Percentiles rank a stretch among this genome's conserved stretches.
Evolutionary conservation across 2,113 vertebrate species (phyloP).

Genomic region (Neoarius graeffei): DNA sequence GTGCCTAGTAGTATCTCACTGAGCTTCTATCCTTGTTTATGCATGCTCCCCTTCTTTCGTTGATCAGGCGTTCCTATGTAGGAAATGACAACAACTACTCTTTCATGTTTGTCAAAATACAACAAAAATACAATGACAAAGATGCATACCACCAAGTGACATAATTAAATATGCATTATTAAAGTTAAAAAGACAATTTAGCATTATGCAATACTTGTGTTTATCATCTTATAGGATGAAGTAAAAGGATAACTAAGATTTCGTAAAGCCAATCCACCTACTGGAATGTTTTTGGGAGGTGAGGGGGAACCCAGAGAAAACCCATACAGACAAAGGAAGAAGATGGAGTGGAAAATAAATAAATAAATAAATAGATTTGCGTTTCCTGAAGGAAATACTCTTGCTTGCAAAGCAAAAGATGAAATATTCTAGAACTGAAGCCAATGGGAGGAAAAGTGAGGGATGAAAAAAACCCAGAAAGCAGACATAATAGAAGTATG

Average conservation of each 20-base stretch:
- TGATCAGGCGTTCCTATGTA: background rate
- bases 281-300: no score
- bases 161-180: background rate
- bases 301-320: no score
- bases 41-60: background rate
- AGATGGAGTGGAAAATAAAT: no score
- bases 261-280: no score
- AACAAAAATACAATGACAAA: background rate
- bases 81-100: background rate
- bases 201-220: background rate
- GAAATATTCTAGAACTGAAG: no score
- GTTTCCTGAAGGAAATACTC: no score
- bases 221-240: background rate
- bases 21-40: constrained; percentile 13
- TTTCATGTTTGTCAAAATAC: background rate
- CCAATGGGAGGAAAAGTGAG: no score
- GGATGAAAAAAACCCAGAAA: no score
- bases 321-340: no score
- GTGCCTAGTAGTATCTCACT: constrained; percentile 37
- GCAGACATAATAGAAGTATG: no score
- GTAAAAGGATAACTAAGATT: background rate
- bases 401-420: no score
- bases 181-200: background rate
- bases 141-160: background rate
- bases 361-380: no score